Percentiles rank a stretch among this genome's conserved stretches.
Evolutionary conservation across 2,797 vertebrate genomes (phyloP).

Genomic region (Acipenser oxyrinchus): DNA sequence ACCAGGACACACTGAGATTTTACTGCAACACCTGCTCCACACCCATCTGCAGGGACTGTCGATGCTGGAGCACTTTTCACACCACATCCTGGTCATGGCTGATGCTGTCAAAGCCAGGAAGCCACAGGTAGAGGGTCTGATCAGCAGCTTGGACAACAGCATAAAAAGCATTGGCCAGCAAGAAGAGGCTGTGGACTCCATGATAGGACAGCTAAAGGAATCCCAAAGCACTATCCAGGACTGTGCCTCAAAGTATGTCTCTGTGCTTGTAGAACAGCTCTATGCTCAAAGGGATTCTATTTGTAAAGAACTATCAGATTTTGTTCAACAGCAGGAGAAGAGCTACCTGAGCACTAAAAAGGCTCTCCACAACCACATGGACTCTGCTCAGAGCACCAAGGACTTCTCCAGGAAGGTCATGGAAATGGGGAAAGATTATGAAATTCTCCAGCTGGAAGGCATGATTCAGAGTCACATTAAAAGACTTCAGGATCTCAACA

Average conservation of each 20-base stretch:
- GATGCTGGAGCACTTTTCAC: constrained; percentile 21
- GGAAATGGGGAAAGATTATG: constrained; percentile 22
- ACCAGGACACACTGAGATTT: constrained; percentile 16
- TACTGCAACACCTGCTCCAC: constrained; percentile 19
- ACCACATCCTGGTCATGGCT: constrained; percentile 20
- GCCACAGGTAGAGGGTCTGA: constrained; percentile 21
- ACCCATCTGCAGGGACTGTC: constrained; percentile 26
- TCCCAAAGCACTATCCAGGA: constrained; percentile 11
- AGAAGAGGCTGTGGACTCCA: constrained; percentile 18
- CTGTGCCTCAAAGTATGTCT: constrained; percentile 18
- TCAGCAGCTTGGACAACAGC: constrained; percentile 20
- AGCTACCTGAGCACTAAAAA: constrained; percentile 6
- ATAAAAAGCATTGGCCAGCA: constrained; percentile 17
- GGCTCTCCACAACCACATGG: constrained; percentile 20
- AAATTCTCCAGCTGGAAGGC: constrained; percentile 26
- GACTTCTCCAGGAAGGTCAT: constrained; percentile 24
- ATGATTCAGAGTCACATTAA: constrained; percentile 23
- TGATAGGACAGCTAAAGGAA: constrained; percentile 14
- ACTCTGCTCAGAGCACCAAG: constrained; percentile 21
- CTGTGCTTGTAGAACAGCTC: constrained; percentile 15
- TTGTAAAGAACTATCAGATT: constrained; percentile 12
- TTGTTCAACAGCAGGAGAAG: constrained; percentile 20
- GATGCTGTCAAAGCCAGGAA: constrained; percentile 15
- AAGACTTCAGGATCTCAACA: constrained; percentile 16
- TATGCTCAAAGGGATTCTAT: constrained; percentile 21